A percentile compares a stretch with the other conserved stretches of the same genome.
These are phyloP conservation scores for Leuctra nigra DNA, from an alignment of 2,888 invertebrate species.

Conservation along the genomic window DNA sequence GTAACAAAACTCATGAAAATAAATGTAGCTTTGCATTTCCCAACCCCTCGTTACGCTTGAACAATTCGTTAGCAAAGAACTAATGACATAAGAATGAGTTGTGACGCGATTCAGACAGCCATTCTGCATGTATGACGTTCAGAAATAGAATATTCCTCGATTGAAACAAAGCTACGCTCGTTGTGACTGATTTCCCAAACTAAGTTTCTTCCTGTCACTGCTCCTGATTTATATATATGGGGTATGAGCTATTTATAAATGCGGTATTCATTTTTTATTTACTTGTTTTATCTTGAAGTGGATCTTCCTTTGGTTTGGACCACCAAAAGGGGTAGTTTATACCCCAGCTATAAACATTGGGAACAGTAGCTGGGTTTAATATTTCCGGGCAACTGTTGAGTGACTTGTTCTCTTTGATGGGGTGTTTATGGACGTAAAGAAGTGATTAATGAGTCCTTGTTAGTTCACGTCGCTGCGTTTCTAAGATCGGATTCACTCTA, in stretches of 20 bases:
- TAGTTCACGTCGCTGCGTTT: too few relatives aligned
- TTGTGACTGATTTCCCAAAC: background rate
- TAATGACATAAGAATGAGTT: too few relatives aligned
- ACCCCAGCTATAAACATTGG: background rate
- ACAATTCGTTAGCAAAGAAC: too few relatives aligned
- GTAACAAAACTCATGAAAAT: too few relatives aligned
- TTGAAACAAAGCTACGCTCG: background rate
- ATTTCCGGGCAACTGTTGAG: constrained; percentile 18
- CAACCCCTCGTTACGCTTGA: too few relatives aligned
- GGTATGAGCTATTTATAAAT: constrained; percentile 14
- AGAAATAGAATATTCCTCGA: too few relatives aligned
- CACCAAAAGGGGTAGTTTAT: background rate
- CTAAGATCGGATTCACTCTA: too few relatives aligned
- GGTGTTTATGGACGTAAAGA: constrained; percentile 3
- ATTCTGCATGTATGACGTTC: too few relatives aligned
- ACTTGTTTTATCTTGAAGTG: constrained; percentile 12
- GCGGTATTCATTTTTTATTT: background rate
- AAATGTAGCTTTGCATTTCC: too few relatives aligned
- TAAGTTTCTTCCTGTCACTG: background rate
- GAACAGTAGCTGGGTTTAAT: constrained; percentile 8
- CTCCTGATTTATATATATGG: constrained; percentile 7
- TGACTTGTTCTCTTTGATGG: background rate
- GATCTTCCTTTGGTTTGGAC: constrained; percentile 9
- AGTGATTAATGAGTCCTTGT: constrained; percentile 9
- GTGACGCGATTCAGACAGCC: too few relatives aligned